Evolutionary conservation across 2,888 invertebrate genomes (phyloP), one percentile per base, ranked within the genome.

Genomic region (Archips xylosteana): DNA sequence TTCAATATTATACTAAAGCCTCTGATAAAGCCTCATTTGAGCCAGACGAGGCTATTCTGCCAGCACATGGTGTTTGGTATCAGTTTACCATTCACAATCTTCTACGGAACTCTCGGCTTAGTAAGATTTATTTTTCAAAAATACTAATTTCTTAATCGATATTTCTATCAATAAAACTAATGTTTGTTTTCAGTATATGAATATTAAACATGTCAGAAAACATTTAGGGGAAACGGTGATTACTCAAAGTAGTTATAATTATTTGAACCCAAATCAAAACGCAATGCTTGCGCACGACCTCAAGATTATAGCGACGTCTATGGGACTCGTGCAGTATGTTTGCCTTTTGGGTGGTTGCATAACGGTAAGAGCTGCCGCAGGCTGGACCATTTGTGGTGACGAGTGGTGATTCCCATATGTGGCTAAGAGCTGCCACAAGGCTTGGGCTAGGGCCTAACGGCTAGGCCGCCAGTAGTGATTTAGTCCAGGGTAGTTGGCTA

Each of bases 231-330:
- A 88, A 76, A 49, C 71, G 4, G 83, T 83, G 2, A 57, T 49
- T 1, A 63, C 15, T 71, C 62, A 54, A 64, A 62, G 12, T 64
- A 62, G 32, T 23, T 57, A n/a, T 74, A 61, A 64, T 60, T 54
- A 65, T 13, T 65, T 13, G 75, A 71, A 32, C 59, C 65, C 3
- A 61, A 66, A 15, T n/a, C 69, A 76, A 2, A 84, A 84, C 51
- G 77, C 77, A n/a, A 89, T 92, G 87, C 61, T 91, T 4, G 61
- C 87, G 6, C 92, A 92, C 71, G 92, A 92, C 78, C 78, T 92
- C 39, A 90, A 87, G 80, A 87, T 92, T 39, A 91, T 92, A n/a
- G 87, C 86, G 2, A 87, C 86, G 0, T 88, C 90, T 0, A 86
- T 92, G 85, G 89, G 90, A 12, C 72, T 91, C 23, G 77, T 91